A percentile compares a stretch with the other conserved stretches of the same genome.
Evolutionary conservation across 2,113 vertebrate species (phyloP).

Genomic region (Cyprinodon brontotheroides): DNA sequence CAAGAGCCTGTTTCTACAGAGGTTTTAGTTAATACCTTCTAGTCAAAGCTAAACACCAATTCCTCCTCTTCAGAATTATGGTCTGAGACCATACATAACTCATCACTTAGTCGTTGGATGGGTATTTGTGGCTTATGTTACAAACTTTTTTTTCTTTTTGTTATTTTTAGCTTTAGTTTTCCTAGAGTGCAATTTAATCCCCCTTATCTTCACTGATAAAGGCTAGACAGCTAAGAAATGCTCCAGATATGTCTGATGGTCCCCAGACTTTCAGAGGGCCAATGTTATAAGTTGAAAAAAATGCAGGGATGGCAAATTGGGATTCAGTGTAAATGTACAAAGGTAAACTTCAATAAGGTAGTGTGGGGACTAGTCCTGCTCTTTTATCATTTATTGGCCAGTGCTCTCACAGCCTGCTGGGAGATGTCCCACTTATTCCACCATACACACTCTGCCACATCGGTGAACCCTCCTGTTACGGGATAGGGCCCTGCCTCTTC

Average conservation of each 20-base stretch:
- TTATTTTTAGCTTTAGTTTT: constrained; percentile 18
- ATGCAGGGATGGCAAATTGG: constrained; percentile 59
- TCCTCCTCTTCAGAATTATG: constrained; percentile 8
- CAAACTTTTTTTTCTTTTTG: not conserved
- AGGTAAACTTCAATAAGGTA: constrained; percentile 77
- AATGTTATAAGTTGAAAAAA: constrained; percentile 40
- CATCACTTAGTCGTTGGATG: not conserved
- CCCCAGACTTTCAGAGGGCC: constrained; percentile 42
- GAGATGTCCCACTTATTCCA: constrained; percentile 81
- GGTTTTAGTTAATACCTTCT: too few relatives aligned
- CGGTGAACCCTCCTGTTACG: constrained; percentile 73
- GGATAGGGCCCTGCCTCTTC: constrained; percentile 55
- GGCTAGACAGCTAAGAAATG: constrained; percentile 48
- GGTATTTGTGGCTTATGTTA: not conserved
- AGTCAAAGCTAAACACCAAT: not conserved
- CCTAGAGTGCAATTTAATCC: constrained; percentile 42
- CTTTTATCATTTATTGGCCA: constrained; percentile 77
- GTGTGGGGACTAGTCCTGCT: constrained; percentile 58
- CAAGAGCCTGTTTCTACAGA: too few relatives aligned
- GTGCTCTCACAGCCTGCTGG: constrained; percentile 73
- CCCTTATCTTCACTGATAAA: constrained; percentile 59
- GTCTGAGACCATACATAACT: constrained; percentile 1
- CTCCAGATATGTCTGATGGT: constrained; percentile 42
- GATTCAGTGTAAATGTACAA: constrained; percentile 68
- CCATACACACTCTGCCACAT: constrained; percentile 69